These are phyloP conservation scores for Scyliorhinus canicula DNA, from an alignment of 2,797 vertebrate species.

Conservation along the genomic window DNA sequence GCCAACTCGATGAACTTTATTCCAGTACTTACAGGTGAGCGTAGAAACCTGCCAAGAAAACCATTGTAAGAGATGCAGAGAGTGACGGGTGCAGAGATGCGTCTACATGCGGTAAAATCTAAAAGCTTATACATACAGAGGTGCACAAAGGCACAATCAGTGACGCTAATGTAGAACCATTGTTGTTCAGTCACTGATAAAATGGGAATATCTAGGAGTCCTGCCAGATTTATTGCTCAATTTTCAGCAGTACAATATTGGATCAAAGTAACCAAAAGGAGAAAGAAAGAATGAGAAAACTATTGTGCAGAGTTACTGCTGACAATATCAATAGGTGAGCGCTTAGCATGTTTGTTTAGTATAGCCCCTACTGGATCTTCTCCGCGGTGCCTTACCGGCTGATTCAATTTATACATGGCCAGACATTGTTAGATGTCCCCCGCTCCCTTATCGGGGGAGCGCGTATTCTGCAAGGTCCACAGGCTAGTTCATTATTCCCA, in stretches of 20 bases:
- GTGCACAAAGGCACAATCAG: background rate
- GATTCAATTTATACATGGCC: too few species aligned
- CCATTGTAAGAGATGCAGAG: background rate
- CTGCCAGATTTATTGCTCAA: background rate
- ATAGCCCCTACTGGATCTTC: too few species aligned
- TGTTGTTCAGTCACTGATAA: background rate
- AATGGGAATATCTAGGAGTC: background rate
- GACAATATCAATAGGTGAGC: background rate
- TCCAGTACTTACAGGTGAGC: background rate
- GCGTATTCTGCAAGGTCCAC: too few species aligned
- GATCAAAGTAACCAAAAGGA: background rate
- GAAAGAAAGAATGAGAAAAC: background rate
- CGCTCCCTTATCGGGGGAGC: too few species aligned
- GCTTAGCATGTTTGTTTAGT: background rate
- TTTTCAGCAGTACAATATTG: background rate
- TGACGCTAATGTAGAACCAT: background rate
- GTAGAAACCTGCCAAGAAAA: background rate
- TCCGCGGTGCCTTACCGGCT: too few species aligned
- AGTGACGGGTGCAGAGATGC: too few species aligned
- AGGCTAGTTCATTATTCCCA: too few species aligned
- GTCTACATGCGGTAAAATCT: too few species aligned
- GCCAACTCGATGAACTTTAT: background rate
- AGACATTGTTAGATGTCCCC: background rate
- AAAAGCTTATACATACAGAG: background rate
- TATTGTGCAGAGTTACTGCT: background rate